Base-by-base conservation (phyloP, 2,113 vertebrate genomes). In the Salvelinus alpinus region DNA sequence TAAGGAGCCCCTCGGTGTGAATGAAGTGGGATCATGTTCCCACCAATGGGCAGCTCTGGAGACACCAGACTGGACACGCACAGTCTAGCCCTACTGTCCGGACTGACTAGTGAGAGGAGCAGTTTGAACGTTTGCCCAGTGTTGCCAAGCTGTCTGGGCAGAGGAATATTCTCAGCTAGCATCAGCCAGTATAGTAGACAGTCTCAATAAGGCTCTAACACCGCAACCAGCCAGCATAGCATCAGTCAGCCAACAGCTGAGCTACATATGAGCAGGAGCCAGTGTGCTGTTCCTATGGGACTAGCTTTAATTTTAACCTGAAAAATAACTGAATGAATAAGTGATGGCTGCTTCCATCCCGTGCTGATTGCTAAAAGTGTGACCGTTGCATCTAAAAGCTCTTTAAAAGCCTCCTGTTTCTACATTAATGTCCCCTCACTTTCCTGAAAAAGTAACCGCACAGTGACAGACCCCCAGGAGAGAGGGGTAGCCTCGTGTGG, bases 261-360 rank as follows among this genome's bases (percentile, higher is more conserved):
- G 38, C 38, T 44, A 44, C 38, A 44, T 44, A 44, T 44, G 38
- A 44, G 38, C 38, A 44, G 38, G 38, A 44, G 38, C 38, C 38
- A 44, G 38, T 44, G 38, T 44, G 2, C 38, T 44, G 38, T 44
- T 12, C 2, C 38, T 44, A 44, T 44, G 38, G 8, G 38, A 12
- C 38, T 11, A 44, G 38, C 38, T 44, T 44, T 44, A 5, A 12
- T 75, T 75, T 57, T 34, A 44, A 65, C 16, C 47, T 18, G 34
- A n/a, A 44, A 69, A 25, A n/a, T 11, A 25, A 75, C 12, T 73
- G 31, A n/a, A 73, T 68, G 47, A 75, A 75, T 67, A 68, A 57
- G 64, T 24, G 64, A 57, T 68, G 47, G 24, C 25, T 44, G 38
- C 38, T 25, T 18, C 25, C 22, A 20, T 60, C 20, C 9, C 3